Percentiles rank a stretch among this genome's conserved stretches.
These are phyloP conservation scores for Drosophila cognata DNA, from an alignment of 2,888 invertebrate genomes.

Conservation along the genomic window DNA sequence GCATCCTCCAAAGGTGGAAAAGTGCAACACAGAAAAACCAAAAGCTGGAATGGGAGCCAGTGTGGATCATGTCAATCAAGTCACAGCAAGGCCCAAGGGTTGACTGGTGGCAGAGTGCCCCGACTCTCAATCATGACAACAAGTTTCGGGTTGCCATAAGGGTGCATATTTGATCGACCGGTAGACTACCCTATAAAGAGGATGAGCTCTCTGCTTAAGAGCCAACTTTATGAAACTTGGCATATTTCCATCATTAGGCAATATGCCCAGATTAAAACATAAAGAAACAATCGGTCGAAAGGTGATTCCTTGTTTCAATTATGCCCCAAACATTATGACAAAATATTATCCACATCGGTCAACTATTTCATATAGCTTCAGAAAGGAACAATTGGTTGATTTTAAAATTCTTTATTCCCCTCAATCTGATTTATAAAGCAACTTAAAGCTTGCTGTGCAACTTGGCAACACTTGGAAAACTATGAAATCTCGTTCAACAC, in stretches of 20 bases:
- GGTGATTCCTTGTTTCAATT: not conserved
- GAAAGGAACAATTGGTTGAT: not conserved
- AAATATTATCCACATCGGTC: not conserved
- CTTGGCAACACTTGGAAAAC: not conserved
- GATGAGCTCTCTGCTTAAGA: not conserved
- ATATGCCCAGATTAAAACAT: not conserved
- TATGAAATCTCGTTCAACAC: not conserved
- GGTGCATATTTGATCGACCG: not conserved
- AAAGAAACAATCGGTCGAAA: not conserved
- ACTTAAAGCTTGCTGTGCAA: too few relatives aligned
- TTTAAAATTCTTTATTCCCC: not conserved
- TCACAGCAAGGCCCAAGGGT: conserved; percentile 52
- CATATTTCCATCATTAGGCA: not conserved
- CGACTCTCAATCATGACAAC: conserved; percentile 19
- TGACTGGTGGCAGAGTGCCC: conserved; percentile 4
- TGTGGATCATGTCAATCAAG: conserved; percentile 73
- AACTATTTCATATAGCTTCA: not conserved
- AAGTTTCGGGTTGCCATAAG: conserved; percentile 10
- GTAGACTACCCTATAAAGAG: conserved; percentile 7
- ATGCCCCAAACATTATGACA: too few relatives aligned
- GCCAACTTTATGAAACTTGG: too few relatives aligned
- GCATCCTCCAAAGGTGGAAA: conserved; percentile 17
- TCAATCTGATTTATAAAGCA: too few relatives aligned
- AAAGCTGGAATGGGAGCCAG: not conserved
- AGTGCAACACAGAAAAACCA: not conserved